Percentiles rank a stretch among this genome's conserved stretches.
Conservation (phyloP, 2,888 invertebrate genomes). For the Chymomyza caudatula region DNA sequence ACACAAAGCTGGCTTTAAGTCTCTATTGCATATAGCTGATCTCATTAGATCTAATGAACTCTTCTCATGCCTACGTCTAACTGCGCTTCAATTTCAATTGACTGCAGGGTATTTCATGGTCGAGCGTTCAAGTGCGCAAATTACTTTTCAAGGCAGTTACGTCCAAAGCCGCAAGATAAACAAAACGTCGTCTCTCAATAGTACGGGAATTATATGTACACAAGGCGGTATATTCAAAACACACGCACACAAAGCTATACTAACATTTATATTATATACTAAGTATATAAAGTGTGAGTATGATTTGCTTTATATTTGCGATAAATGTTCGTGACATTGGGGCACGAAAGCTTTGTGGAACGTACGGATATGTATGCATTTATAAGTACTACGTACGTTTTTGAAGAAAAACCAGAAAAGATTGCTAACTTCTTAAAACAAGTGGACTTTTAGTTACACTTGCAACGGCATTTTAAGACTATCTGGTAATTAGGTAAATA, state of each 20-base stretch:
- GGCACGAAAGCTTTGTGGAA: background rate
- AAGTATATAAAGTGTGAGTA: background rate
- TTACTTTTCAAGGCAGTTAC: background rate
- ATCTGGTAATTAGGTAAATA: no score
- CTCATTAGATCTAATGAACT: background rate
- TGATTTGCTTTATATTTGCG: background rate
- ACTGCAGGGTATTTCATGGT: background rate
- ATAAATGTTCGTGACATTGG: conserved; percentile 1
- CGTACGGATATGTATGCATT: background rate
- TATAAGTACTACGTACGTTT: background rate
- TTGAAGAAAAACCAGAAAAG: background rate
- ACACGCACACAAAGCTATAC: background rate
- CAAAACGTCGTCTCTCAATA: background rate
- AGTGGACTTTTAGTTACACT: background rate
- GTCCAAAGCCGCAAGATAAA: background rate
- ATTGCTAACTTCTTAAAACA: background rate
- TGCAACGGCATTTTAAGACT: background rate
- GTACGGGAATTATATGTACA: background rate
- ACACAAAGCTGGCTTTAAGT: background rate
- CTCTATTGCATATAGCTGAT: no score
- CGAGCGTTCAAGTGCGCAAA: background rate
- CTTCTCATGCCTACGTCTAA: background rate
- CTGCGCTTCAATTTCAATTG: background rate
- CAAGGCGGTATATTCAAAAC: background rate
- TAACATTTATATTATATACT: background rate